Conservation (phyloP, 2,113 vertebrate species). For the Elanoides forficatus region DNA sequence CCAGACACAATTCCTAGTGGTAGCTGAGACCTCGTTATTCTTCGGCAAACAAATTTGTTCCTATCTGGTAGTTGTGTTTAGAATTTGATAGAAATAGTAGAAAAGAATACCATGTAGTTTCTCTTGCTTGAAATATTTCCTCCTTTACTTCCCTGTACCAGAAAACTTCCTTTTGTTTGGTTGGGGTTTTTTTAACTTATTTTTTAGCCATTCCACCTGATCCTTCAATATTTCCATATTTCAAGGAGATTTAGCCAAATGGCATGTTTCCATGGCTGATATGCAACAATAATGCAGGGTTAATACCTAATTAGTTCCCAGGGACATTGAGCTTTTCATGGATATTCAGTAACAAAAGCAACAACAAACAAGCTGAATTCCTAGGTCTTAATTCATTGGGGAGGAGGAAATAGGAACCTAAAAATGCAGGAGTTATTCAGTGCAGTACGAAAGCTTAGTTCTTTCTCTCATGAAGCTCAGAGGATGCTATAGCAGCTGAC, state of each 20-base stretch:
- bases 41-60: not conserved
- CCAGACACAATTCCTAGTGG: not conserved
- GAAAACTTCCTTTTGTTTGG: not conserved
- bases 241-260: constrained; percentile 60
- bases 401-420: constrained; percentile 43
- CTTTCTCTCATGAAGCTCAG: constrained; percentile 2
- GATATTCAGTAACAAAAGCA: constrained; percentile 73
- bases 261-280: constrained; percentile 49
- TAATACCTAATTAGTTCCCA: constrained; percentile 71
- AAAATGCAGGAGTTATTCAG: constrained; percentile 33
- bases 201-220: constrained; percentile 31
- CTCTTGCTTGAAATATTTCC: not conserved
- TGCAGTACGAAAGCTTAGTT: not conserved
- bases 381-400: constrained; percentile 5
- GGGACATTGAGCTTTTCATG: constrained; percentile 71
- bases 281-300: constrained; percentile 66
- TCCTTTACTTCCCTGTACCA: not conserved
- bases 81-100: not conserved
- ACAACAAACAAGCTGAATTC: constrained; percentile 61
- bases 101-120: not conserved
- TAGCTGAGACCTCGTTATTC: not conserved
- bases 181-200: not conserved
- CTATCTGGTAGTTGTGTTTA: not conserved
- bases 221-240: constrained; percentile 50
- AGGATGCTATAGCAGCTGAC: constrained; percentile 22